These are phyloP conservation scores for Mus caroli DNA, from an alignment of 2,797 vertebrate species.

Conservation along the genomic window DNA sequence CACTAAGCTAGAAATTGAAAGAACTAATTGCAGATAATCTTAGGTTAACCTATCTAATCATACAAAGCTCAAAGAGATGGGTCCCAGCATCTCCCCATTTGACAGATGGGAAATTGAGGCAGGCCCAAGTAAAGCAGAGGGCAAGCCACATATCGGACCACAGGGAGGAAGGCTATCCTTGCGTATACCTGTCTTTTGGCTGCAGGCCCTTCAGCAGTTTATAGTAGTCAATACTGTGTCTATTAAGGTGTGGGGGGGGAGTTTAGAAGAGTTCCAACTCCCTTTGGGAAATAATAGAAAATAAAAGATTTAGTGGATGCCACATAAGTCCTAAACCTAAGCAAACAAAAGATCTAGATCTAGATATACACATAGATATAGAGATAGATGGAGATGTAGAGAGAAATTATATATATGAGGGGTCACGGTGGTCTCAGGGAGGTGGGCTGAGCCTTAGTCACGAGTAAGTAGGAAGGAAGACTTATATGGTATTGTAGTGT, in stretches of 20 bases:
- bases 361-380: neutral
- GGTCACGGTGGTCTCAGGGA: neutral
- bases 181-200: too few species aligned
- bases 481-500: too few species aligned
- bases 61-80: neutral
- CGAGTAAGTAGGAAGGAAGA: neutral
- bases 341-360: neutral
- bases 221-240: neutral
- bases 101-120: neutral
- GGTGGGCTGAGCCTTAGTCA: neutral
- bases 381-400: neutral
- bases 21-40: neutral
- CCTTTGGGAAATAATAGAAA: neutral
- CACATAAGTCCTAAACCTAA: neutral
- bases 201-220: neutral
- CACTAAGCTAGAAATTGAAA: neutral
- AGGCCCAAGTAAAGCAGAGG: neutral
- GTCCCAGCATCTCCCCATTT: neutral
- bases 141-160: too few species aligned
- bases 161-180: neutral
- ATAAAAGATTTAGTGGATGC: neutral
- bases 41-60: neutral
- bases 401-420: neutral
- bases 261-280: neutral
- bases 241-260: neutral